Evolutionary conservation across 2,113 vertebrate genomes (phyloP), one percentile per base, ranked within the genome.

Genomic region (Eretmochelys imbricata): DNA sequence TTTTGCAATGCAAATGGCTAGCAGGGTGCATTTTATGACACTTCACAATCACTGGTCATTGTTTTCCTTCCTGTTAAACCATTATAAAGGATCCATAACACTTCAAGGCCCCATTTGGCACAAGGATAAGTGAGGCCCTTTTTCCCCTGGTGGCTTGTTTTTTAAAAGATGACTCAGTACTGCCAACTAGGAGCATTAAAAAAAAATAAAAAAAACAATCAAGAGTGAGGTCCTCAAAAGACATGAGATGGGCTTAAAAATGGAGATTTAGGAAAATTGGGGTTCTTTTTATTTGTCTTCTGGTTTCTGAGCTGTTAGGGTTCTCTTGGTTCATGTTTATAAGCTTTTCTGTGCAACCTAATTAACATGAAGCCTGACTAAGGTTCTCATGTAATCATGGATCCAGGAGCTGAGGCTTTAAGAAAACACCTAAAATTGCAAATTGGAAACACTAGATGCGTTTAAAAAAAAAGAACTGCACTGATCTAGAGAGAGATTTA

Each of bases 1-100:
- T 97, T 96, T 97, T 96, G 93, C 93, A 93, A 96, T 97, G 94
- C 96, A 97, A 97, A 96, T 96, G 42, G 72, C 38, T 91, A 84
- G 88, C 84, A 89, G n/a, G 92, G 84, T 90, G 89, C 75, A 53
- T 95, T 98, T 97, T 97, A 96, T 95, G 89, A 93, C 87, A 88
- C 88, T 95, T 93, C 91, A 89, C 42, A 93, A 93, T 46, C 85
- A 35, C 62, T 90, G 62, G 49, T 82, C 91, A 93, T 93, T 97
- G 95, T 97, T 97, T 96, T 51, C 86, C 95, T 96, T 96, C 89
- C 91, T 93, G 95, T 91, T 95, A 97, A 91, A 95, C 96, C 27
- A 93, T 51, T 94, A 87, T 84, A 93, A 95, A 72, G 55, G 85
- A 93, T 96, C 91, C 88, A 88, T 95, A 90, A 90, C 59, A 78